Conservation (phyloP, 2,113 vertebrate genomes). For the Poeciliopsis occidentalis region DNA sequence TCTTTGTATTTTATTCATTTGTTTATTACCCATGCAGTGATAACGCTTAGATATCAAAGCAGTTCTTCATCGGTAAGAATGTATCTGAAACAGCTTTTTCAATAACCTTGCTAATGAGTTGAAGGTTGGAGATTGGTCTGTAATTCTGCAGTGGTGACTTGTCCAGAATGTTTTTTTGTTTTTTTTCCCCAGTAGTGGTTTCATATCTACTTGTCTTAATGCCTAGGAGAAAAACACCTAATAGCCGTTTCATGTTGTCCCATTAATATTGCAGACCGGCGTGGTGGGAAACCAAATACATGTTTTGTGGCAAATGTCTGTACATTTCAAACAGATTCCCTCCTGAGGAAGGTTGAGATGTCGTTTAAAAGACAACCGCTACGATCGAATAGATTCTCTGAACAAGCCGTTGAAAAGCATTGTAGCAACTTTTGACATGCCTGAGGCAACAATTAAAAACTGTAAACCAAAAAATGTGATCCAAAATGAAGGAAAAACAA, state of each 20-base stretch:
- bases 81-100: background rate
- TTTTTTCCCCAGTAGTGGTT: no score
- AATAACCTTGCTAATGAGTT: background rate
- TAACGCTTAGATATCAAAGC: background rate
- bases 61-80: background rate
- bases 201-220: no score
- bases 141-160: conserved; percentile 6
- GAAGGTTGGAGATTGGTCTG: background rate
- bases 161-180: background rate
- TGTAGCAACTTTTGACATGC: background rate
- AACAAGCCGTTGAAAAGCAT: background rate
- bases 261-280: conserved; percentile 1
- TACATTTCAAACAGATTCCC: conserved; percentile 14
- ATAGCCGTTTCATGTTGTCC: conserved; percentile 3
- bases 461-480: conserved; percentile 6
- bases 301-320: conserved; percentile 13
- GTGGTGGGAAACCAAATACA: conserved; percentile 8
- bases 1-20: background rate
- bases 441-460: background rate
- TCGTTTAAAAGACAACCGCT: conserved; percentile 1
- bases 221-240: no score
- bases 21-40: background rate
- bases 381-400: conserved; percentile 3
- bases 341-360: background rate
- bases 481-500: background rate